Percentiles rank a stretch among this genome's conserved stretches.
phyloP scores from a whole-genome alignment of 2,797 vertebrate species.

The Eulemur rubriventer region DNA sequence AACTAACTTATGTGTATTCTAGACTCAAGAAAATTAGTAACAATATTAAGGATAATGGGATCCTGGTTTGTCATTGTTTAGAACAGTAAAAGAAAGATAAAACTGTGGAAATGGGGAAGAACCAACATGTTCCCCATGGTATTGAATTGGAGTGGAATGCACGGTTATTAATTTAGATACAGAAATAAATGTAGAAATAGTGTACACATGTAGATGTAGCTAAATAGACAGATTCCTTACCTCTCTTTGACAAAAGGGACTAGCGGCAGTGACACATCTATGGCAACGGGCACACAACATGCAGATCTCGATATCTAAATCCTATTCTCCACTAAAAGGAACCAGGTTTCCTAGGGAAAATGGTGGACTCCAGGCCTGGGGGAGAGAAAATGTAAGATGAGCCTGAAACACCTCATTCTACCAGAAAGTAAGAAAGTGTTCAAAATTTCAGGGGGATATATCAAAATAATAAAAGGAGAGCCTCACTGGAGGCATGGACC shows the following conservation, averaged over 20 bases:
- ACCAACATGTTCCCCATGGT: neutral
- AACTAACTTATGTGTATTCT: neutral
- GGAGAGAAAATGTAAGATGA: neutral
- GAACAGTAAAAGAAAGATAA: neutral
- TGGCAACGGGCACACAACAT: neutral
- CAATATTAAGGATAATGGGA: neutral
- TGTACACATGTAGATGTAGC: neutral
- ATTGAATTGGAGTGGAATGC: neutral
- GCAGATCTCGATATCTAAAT: neutral
- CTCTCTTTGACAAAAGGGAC: neutral
- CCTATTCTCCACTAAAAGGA: neutral
- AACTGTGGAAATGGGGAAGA: neutral
- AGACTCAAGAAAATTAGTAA: neutral
- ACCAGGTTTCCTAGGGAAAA: neutral
- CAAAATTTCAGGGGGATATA: neutral
- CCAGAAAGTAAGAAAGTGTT: neutral
- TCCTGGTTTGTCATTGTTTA: neutral
- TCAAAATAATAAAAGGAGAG: neutral
- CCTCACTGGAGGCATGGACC: neutral
- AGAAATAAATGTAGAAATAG: neutral
- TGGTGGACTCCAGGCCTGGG: neutral
- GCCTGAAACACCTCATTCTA: neutral
- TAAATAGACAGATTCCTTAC: neutral
- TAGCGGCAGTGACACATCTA: neutral
- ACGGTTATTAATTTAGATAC: neutral